Percentiles rank a stretch among this genome's conserved stretches.
Conservation (phyloP, 2,888 invertebrate species). For the Ormyrus nitidulus region DNA sequence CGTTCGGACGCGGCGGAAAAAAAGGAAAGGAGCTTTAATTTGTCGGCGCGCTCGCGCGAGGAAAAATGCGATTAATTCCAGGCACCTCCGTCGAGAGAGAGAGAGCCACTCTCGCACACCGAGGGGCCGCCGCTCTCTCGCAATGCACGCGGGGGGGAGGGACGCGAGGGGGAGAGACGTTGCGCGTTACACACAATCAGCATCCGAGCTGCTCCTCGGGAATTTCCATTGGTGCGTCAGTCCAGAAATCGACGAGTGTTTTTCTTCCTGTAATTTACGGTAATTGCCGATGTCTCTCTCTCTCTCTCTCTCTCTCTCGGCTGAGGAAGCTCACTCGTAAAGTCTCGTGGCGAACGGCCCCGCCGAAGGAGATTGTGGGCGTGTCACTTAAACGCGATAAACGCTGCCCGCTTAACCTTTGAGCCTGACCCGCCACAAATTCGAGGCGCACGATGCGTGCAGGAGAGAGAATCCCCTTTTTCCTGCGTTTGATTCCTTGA, state of each 20-base stretch:
- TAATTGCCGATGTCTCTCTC: constrained; percentile 54
- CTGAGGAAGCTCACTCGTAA: constrained; percentile 54
- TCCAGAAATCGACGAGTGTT: constrained; percentile 52
- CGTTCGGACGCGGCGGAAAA: neutral
- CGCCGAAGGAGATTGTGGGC: constrained; percentile 50
- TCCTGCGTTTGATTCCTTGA: neutral
- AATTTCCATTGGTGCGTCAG: constrained; percentile 53
- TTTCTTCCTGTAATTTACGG: constrained; percentile 58
- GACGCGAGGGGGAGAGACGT: no score
- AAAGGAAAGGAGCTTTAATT: constrained; percentile 4
- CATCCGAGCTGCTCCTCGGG: neutral
- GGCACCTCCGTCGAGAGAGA: neutral
- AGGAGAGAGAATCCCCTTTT: no score
- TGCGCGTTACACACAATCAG: neutral
- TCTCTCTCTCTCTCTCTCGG: neutral
- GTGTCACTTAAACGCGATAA: constrained; percentile 57
- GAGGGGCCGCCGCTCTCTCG: neutral
- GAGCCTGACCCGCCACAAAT: constrained; percentile 52
- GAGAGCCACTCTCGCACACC: neutral
- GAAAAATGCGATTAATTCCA: constrained; percentile 34
- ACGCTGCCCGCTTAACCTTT: constrained; percentile 54
- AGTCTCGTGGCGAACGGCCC: constrained; percentile 45
- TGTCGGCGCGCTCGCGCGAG: neutral
- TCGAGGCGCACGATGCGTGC: neutral
- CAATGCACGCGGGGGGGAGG: no score